phyloP scores from a whole-genome alignment of 2,113 vertebrate genomes.

The Podiceps cristatus region DNA sequence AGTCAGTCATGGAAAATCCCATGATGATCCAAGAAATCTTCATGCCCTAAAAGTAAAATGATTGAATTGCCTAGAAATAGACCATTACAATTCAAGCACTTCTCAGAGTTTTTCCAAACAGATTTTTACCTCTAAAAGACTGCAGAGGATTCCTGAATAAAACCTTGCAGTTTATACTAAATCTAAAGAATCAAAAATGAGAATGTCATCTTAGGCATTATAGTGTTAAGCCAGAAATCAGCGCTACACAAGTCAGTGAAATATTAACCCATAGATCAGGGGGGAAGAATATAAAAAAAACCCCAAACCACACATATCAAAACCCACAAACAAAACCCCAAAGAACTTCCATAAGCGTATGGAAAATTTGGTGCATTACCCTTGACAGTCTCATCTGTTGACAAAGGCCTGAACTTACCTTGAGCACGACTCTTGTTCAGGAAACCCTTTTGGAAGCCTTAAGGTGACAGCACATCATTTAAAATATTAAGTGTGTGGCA shows the following conservation, averaged over 20 bases:
- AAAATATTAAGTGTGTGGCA: neutral
- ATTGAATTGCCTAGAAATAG: neutral
- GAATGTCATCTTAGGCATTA: neutral
- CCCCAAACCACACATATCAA: too few species aligned
- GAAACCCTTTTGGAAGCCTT: neutral
- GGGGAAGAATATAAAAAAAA: neutral
- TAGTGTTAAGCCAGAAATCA: neutral
- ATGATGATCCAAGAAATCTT: neutral
- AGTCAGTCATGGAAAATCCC: neutral
- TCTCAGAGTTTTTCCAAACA: neutral
- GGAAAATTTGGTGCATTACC: neutral
- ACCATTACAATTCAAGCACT: neutral
- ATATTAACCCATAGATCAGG: neutral
- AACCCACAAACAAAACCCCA: too few species aligned
- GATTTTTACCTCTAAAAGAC: neutral
- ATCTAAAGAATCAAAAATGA: neutral
- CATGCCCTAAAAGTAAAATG: neutral
- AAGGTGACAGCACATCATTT: neutral
- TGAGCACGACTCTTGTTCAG: neutral
- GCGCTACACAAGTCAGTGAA: neutral
- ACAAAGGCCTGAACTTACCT: neutral
- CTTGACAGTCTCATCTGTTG: neutral
- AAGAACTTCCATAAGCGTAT: neutral
- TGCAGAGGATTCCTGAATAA: neutral
- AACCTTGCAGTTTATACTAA: neutral